These are phyloP conservation scores for Druon quercuslanigerum DNA, from an alignment of 1,140 invertebrate genomes.

Conservation along the genomic window DNA sequence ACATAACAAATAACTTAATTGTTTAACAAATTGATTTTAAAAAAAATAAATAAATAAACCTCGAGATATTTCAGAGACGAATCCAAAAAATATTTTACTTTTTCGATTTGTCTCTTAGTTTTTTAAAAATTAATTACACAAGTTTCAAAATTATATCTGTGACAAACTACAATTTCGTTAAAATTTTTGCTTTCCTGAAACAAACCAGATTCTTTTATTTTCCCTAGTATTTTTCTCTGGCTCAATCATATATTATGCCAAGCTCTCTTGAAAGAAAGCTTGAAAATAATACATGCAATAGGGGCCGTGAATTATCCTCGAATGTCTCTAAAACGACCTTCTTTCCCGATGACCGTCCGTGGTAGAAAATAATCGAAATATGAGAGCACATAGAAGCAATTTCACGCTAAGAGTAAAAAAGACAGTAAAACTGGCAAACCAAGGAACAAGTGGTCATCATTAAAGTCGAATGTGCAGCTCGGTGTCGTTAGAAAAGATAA, in stretches of 20 bases:
- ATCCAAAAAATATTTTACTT: no score
- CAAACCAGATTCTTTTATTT: no score
- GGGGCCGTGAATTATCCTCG: background rate
- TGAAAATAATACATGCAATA: background rate
- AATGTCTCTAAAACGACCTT: background rate
- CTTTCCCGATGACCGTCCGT: background rate
- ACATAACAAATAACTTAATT: no score
- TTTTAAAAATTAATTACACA: no score
- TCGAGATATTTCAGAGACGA: no score
- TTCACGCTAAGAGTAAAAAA: conserved; percentile 3
- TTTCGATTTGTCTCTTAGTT: no score
- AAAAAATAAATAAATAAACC: no score
- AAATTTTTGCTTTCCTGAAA: no score
- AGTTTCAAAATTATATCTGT: no score
- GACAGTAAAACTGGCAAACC: background rate
- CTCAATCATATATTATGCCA: background rate
- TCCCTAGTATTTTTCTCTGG: no score
- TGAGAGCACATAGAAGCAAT: background rate
- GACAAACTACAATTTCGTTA: no score
- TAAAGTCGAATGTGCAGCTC: conserved; percentile 2
- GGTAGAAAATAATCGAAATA: conserved; percentile 7
- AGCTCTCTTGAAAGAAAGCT: background rate
- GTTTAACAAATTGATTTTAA: no score
- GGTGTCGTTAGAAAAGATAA: background rate
- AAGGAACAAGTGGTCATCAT: conserved; percentile 14